A percentile compares a stretch with the other conserved stretches of the same genome.
Evolutionary conservation across 2,113 vertebrate species (phyloP).

Genomic region (Aspiorhynchus laticeps): DNA sequence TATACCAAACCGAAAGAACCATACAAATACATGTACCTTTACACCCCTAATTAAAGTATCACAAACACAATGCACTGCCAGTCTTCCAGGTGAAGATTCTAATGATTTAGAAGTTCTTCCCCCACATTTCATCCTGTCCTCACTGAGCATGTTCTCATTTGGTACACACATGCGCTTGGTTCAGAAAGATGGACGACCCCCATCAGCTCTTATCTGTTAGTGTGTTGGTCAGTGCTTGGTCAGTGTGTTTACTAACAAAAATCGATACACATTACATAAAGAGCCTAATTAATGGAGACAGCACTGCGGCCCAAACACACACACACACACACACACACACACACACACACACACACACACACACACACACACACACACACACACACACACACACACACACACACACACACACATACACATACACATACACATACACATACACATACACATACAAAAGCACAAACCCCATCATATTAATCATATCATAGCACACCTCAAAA

Average conservation of each 20-base stretch:
- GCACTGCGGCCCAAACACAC: conserved; percentile 32
- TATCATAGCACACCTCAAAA: conserved; percentile 24
- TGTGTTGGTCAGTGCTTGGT: too few relatives aligned
- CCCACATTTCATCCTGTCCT: not conserved
- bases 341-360: too few relatives aligned
- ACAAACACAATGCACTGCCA: not conserved
- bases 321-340: conserved; percentile 17
- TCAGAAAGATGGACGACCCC: not conserved
- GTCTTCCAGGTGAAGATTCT: not conserved
- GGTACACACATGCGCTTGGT: not conserved
- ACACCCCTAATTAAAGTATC: not conserved
- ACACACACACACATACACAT: too few relatives aligned
- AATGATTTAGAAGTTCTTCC: not conserved
- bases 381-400: too few relatives aligned
- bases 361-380: too few relatives aligned
- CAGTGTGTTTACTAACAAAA: conserved; percentile 52
- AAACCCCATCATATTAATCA: conserved; percentile 9
- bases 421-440: too few relatives aligned
- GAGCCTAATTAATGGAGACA: conserved; percentile 52
- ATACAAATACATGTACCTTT: not conserved
- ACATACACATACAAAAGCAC: conserved; percentile 21
- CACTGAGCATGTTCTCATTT: not conserved
- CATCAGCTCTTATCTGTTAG: conserved; percentile 22
- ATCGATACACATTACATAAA: conserved; percentile 58
- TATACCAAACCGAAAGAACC: not conserved